phyloP scores from a whole-genome alignment of 2,888 invertebrate genomes.

The Entomobrya multifasciata region DNA sequence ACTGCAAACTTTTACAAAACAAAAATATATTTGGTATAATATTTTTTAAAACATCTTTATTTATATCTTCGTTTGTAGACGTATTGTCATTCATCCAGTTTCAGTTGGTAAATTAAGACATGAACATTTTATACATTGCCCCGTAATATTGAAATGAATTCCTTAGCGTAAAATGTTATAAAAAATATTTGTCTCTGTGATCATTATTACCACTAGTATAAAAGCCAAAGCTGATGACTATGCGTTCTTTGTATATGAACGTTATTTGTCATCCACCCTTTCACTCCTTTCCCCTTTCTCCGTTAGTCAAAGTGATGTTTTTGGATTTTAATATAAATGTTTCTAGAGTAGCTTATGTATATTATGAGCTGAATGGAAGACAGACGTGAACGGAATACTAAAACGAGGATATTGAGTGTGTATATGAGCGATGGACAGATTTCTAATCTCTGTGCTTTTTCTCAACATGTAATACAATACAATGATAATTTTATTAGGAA shows the following conservation, averaged over 20 bases:
- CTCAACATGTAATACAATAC: neutral
- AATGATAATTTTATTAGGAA: neutral
- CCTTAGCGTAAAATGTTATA: too few relatives aligned
- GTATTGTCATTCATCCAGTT: neutral
- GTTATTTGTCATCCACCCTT: neutral
- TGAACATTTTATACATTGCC: neutral
- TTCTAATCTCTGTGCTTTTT: constrained; percentile 20
- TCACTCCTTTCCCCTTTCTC: neutral
- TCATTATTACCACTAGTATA: neutral
- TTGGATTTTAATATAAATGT: constrained; percentile 13
- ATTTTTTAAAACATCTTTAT: neutral
- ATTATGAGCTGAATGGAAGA: neutral
- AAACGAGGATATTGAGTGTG: constrained; percentile 45
- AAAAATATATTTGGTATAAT: neutral
- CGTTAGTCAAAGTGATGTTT: neutral
- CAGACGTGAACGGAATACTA: constrained; percentile 64
- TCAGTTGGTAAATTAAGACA: neutral
- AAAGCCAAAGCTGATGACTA: neutral
- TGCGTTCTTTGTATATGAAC: neutral
- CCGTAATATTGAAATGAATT: neutral
- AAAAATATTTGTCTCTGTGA: too few relatives aligned
- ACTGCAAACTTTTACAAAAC: constrained; percentile 1
- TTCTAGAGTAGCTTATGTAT: neutral
- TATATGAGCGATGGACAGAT: neutral
- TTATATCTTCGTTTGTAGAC: neutral